These are phyloP conservation scores for Ophioninae sp. DNA, from an alignment of 2,888 invertebrate genomes.

Conservation along the genomic window DNA sequence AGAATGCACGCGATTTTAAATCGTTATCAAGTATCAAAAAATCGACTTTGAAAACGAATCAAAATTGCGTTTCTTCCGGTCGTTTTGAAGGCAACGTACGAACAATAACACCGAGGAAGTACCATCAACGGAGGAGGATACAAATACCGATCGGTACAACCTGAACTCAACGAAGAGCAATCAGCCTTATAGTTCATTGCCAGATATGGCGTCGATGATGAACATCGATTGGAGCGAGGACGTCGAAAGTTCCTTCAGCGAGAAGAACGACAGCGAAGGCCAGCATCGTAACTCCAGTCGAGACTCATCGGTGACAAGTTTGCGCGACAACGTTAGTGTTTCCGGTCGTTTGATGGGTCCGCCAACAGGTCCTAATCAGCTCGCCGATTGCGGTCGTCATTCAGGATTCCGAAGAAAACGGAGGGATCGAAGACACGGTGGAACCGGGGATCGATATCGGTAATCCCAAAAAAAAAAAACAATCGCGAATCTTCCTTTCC, in stretches of 20 bases:
- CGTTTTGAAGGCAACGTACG: constrained; percentile 67
- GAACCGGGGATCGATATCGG: constrained; percentile 81
- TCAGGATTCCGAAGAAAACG: constrained; percentile 80
- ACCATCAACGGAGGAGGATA: constrained; percentile 67
- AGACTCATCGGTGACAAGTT: constrained; percentile 83
- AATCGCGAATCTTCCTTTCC: neutral
- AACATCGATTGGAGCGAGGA: constrained; percentile 84
- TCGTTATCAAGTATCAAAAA: neutral
- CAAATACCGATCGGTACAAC: constrained; percentile 65
- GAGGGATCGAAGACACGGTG: constrained; percentile 80
- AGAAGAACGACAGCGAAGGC: constrained; percentile 78
- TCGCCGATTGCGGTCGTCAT: constrained; percentile 67
- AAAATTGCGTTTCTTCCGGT: neutral
- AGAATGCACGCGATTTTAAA: neutral
- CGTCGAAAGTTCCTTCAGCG: constrained; percentile 82
- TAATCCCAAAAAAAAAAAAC: constrained; percentile 65
- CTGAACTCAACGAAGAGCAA: constrained; percentile 70
- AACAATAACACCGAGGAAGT: constrained; percentile 68
- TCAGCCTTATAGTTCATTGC: constrained; percentile 54
- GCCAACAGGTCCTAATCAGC: constrained; percentile 33
- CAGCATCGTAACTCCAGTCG: constrained; percentile 76
- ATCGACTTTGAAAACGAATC: too few relatives aligned
- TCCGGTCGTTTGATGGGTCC: constrained; percentile 60
- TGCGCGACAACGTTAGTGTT: constrained; percentile 75
- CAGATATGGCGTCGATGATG: constrained; percentile 50